Evolutionary conservation across 2,113 vertebrate genomes (phyloP).

Genomic region (Ursus arctos): DNA sequence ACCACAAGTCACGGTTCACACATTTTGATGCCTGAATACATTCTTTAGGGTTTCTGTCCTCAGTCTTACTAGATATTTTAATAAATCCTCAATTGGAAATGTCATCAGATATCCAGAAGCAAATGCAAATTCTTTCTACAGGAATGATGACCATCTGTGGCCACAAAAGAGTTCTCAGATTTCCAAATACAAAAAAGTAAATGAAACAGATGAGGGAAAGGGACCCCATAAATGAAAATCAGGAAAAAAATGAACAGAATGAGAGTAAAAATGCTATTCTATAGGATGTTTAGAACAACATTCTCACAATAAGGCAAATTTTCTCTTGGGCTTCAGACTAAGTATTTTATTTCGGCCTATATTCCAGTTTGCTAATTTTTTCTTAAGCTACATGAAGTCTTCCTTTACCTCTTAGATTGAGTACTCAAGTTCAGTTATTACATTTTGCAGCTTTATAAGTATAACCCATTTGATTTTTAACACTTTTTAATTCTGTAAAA

Average conservation of each 20-base stretch:
- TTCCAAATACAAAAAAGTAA: not conserved
- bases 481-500: not conserved
- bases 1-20: not conserved
- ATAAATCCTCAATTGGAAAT: not conserved
- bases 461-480: not conserved
- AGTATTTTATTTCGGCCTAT: not conserved
- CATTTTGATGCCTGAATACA: not conserved
- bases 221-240: not conserved
- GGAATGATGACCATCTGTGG: not conserved
- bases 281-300: not conserved
- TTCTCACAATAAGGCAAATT: not conserved
- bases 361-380: not conserved
- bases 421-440: not conserved
- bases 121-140: not conserved
- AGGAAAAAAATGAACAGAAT: not conserved
- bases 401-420: not conserved
- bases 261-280: not conserved
- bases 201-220: not conserved
- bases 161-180: not conserved
- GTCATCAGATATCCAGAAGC: not conserved
- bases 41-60: not conserved
- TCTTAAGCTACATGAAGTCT: not conserved
- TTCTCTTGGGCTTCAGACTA: not conserved
- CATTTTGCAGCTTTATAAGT: not conserved
- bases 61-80: not conserved